Evolutionary conservation across 2,888 invertebrate genomes (phyloP), one percentile per base, ranked within the genome.

Genomic region (Aporophyla nigra): DNA sequence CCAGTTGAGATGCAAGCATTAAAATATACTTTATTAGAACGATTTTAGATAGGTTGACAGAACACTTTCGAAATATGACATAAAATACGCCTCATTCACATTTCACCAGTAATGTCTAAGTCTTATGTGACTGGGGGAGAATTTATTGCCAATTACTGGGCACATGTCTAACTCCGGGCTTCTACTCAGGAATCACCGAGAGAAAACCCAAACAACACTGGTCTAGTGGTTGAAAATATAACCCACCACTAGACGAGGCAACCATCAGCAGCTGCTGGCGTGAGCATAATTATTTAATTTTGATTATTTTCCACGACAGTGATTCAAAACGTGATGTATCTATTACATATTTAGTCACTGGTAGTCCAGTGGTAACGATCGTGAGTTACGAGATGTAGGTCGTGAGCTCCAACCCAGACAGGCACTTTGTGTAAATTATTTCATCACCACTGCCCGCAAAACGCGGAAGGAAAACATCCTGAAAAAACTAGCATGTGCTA

Each of bases 1-100:
- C 43, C 43, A 65, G 58, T 56, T n/a, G 53, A 67, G 56, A 78
- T 77, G 77, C 62, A 67, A 59, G 49, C 56, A 75, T 40, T 71
- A 62, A 49, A 76, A 76, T 63, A 9, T 68, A 63, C 68, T 76
- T 49, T 43, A 33, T 63, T 33, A 40, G 24, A 63, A 58, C n/a
- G 16, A 59, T 69, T 74, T 78, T n/a, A 6, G 5, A 62, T 49
- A 33, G 21, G 12, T 56, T 66, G n/a, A 51, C 59, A 21, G 21
- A 59, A 53, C 19, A 59, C 43, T 59, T 14, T 21, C 3, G 3
- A 21, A 33, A 12, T 5, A 33, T 21, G 5, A 58, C 14, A 14
- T 14, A 14, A 5, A 12, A n/a, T n/a, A n/a, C 5, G 6, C 6
- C n/a, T 16, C 33, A n/a, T n/a, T n/a, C n/a, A n/a, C n/a, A n/a